Percentiles rank a stretch among this genome's conserved stretches.
phyloP scores from a whole-genome alignment of 2,888 invertebrate species.

The Camponotus fellah region DNA sequence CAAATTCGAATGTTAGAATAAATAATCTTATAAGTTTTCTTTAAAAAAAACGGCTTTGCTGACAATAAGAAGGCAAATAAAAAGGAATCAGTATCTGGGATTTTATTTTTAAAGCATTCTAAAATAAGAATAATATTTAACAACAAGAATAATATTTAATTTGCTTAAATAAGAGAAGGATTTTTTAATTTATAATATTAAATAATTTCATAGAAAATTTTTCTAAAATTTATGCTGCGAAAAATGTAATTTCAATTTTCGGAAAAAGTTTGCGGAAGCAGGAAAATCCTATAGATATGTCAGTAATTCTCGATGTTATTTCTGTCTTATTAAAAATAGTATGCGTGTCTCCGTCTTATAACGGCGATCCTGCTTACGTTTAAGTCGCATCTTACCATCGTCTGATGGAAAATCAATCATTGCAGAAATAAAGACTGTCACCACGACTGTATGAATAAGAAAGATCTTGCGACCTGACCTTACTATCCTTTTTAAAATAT shows the following conservation, averaged over 20 bases:
- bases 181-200: not conserved
- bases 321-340: conserved; percentile 40
- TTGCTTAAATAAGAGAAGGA: not conserved
- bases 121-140: not conserved
- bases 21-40: not conserved
- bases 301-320: conserved; percentile 14
- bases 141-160: too few relatives aligned
- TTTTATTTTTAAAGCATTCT: not conserved
- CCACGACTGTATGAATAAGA: conserved; percentile 40
- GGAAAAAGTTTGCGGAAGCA: not conserved
- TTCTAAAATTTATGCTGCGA: not conserved
- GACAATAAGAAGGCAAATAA: not conserved
- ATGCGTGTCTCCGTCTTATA: not conserved
- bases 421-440: conserved; percentile 34
- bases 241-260: not conserved
- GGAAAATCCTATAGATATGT: not conserved
- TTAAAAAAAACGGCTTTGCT: not conserved
- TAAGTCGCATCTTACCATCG: not conserved
- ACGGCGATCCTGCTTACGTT: not conserved
- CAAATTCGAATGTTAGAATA: conserved; percentile 21
- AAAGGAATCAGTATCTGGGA: not conserved
- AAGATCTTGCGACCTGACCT: conserved; percentile 3
- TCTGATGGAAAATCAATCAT: conserved; percentile 40
- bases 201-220: not conserved
- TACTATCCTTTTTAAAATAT: conserved; percentile 14